Evolutionary conservation across 2,797 vertebrate genomes (phyloP), one percentile per base, ranked within the genome.

Genomic region (Gambusia yucatana): DNA sequence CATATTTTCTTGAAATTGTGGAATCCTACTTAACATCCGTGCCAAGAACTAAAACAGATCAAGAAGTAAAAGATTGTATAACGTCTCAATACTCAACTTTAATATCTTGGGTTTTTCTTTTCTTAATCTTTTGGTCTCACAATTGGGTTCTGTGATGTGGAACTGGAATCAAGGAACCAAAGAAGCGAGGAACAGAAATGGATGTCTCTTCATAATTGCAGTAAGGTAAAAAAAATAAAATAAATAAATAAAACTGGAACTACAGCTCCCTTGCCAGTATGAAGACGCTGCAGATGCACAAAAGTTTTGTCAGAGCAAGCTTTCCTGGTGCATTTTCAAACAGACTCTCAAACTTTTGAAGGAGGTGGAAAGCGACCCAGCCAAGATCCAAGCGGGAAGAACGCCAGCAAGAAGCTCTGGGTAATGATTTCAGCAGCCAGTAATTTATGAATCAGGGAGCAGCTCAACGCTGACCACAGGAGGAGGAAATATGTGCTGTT

Each of bases 261-360:
- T 67, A 50, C 36, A 59, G 25, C 36, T 79, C 25, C 36, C 48
- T 74, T 73, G 65, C 28, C 75, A 57, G 72, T 41, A 14, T 47
- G 28, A 71, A 14, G 75, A 65, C 1, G 0, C 76, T 43, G 30
- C 36, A 63, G 43, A 17, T 72, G 20, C 46, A 52, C 75, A 14
- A 77, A 30, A 8, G 47, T 82, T 78, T 76, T 75, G 59, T 69
- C 65, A 28, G 33, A 80, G 33, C 43, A 47, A 36, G 43, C 33
- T 78, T 77, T 47, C 36, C 36, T 82, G 48, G 36, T 63, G 30
- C 22, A 33, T 52, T 87, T 57, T 75, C 13, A 82, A 77, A 82
- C 47, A 61, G 33, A 11, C 50, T 70, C 20, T 63, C 10, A 48
- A 79, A 57, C 71, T 50, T 75, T 70, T 73, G 39, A 73, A 11